These are phyloP conservation scores for Ecdyonurus torrentis DNA, from an alignment of 2,888 invertebrate genomes.

Conservation along the genomic window DNA sequence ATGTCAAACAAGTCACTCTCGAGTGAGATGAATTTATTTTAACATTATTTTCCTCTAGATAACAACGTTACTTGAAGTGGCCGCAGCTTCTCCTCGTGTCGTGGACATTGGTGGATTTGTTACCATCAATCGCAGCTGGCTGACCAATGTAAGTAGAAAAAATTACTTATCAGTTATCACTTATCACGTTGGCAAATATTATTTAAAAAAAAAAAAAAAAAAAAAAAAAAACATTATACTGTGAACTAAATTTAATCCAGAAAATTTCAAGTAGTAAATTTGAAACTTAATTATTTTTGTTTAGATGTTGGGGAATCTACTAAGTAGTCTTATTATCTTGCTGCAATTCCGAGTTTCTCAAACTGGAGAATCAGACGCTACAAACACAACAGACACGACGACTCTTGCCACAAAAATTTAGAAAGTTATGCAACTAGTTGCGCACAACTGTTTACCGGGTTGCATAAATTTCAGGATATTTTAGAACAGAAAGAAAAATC, in stretches of 20 bases:
- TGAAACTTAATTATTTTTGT: background rate
- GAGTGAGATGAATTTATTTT: too few relatives aligned
- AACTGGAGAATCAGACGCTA: background rate
- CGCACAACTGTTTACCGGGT: too few relatives aligned
- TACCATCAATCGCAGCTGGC: background rate
- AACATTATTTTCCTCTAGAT: background rate
- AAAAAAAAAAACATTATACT: too few relatives aligned
- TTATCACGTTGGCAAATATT: too few relatives aligned
- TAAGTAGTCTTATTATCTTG: slow-evolving; percentile 1
- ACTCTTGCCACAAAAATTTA: too few relatives aligned
- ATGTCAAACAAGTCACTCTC: too few relatives aligned
- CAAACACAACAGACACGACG: background rate
- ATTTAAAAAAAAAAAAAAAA: too few relatives aligned
- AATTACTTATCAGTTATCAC: too few relatives aligned
- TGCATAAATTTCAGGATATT: too few relatives aligned
- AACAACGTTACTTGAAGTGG: background rate
- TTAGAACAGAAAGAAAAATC: too few relatives aligned
- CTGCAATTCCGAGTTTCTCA: background rate
- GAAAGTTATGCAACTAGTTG: too few relatives aligned
- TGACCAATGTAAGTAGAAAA: slow-evolving; percentile 1
- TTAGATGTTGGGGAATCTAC: background rate
- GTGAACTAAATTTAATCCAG: too few relatives aligned
- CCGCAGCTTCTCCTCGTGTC: background rate
- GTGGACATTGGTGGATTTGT: slow-evolving; percentile 1
- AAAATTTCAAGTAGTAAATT: background rate